A percentile compares a stretch with the other conserved stretches of the same genome.
These are phyloP conservation scores for Drosophila fulvimacula DNA, from an alignment of 2,888 invertebrate genomes.

Conservation along the genomic window DNA sequence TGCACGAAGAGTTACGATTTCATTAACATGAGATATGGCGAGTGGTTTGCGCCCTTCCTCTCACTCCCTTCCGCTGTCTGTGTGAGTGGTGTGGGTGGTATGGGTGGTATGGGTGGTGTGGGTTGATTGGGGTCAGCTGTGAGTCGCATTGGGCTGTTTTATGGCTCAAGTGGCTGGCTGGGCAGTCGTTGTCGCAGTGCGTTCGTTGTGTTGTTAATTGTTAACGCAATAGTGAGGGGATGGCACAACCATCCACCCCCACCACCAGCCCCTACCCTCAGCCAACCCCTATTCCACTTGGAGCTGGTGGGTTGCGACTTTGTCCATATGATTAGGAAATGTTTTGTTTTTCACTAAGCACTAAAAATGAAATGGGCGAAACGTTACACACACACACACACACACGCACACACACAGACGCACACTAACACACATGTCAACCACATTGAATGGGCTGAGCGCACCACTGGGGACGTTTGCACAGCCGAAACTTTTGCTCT, in stretches of 20 bases:
- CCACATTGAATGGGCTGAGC: conserved; percentile 18
- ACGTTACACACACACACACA: conserved; percentile 27
- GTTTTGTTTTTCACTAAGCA: conserved; percentile 78
- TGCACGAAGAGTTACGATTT: conserved; percentile 79
- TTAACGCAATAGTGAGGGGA: conserved; percentile 47
- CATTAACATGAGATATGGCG: conserved; percentile 81
- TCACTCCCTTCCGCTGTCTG: neutral
- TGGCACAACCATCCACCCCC: neutral
- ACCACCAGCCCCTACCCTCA: no score
- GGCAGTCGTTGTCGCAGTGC: conserved; percentile 62
- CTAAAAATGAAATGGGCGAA: conserved; percentile 66
- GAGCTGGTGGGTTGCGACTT: conserved; percentile 43
- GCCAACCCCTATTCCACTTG: neutral
- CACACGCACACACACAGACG: neutral
- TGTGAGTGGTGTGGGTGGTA: neutral
- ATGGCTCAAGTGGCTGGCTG: conserved; percentile 70
- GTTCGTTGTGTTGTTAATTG: conserved; percentile 73
- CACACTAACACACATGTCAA: conserved; percentile 4
- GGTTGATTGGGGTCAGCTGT: conserved; percentile 61
- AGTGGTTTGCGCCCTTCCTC: conserved; percentile 45
- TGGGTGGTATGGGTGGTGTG: conserved; percentile 14
- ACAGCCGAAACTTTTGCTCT: conserved; percentile 50
- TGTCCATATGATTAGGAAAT: conserved; percentile 77
- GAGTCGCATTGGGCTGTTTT: conserved; percentile 65
- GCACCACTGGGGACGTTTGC: conserved; percentile 8